phyloP scores from a whole-genome alignment of 2,888 invertebrate species.

The Lasioglossum lativentre region DNA sequence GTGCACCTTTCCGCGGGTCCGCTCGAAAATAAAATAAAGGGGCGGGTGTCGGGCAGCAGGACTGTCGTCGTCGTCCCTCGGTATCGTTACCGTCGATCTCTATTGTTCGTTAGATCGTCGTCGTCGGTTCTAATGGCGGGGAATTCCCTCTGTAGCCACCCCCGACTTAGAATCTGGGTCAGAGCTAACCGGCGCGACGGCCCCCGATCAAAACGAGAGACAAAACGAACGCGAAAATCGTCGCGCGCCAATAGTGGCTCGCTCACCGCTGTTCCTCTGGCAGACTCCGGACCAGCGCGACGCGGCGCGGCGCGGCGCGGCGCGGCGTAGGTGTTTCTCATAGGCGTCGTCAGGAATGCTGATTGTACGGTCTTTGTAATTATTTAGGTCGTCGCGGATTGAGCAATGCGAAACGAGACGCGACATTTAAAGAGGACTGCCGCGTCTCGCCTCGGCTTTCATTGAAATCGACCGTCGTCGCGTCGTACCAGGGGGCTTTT shows the following conservation, averaged over 20 bases:
- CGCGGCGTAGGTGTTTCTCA: slow-evolving; percentile 68
- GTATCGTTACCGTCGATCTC: slow-evolving; percentile 44
- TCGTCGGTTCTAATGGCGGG: slow-evolving; percentile 37
- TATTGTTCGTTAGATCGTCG: slow-evolving; percentile 59
- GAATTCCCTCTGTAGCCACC: slow-evolving; percentile 59
- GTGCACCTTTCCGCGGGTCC: slow-evolving; percentile 39
- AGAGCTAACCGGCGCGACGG: slow-evolving; percentile 11
- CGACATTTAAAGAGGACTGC: slow-evolving; percentile 44
- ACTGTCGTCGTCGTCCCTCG: neutral
- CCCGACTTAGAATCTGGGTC: slow-evolving; percentile 54
- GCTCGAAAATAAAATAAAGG: slow-evolving; percentile 53
- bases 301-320: slow-evolving; percentile 34
- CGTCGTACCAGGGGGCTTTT: neutral
- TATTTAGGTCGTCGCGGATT: slow-evolving; percentile 67
- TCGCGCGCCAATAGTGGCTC: neutral
- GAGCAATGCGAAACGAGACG: slow-evolving; percentile 57
- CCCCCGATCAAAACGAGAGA: slow-evolving; percentile 55
- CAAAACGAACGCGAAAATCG: slow-evolving; percentile 42
- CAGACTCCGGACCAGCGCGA: neutral
- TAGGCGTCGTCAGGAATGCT: slow-evolving; percentile 64
- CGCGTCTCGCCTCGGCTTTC: slow-evolving; percentile 6
- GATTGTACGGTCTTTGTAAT: slow-evolving; percentile 68
- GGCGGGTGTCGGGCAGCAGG: slow-evolving; percentile 21
- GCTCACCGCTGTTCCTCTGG: neutral
- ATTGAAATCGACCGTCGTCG: slow-evolving; percentile 26